phyloP scores from a whole-genome alignment of 2,888 invertebrate genomes.

The Autographa gamma region DNA sequence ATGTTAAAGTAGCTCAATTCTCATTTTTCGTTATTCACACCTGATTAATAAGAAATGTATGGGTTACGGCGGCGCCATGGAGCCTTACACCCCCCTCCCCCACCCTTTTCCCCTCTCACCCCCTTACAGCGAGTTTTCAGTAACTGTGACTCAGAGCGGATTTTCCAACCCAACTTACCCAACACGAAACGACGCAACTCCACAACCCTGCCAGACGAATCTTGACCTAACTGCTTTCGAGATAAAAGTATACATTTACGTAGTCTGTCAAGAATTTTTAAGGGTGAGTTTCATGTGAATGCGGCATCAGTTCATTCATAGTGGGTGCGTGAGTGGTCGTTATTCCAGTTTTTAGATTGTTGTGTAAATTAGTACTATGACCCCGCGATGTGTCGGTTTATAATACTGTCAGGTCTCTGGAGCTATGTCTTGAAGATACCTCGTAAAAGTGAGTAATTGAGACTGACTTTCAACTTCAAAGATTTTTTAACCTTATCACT shows the following conservation, averaged over 20 bases:
- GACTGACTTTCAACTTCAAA: background rate
- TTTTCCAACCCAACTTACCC: conserved; percentile 46
- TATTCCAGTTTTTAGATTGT: conserved; percentile 44
- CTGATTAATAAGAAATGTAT: conserved; percentile 60
- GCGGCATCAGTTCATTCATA: conserved; percentile 56
- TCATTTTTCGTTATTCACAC: conserved; percentile 57
- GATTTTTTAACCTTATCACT: background rate
- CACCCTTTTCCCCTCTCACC: background rate
- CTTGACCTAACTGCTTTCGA: conserved; percentile 40
- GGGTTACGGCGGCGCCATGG: conserved; percentile 42
- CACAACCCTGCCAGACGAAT: conserved; percentile 30
- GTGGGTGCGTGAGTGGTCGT: conserved; percentile 56
- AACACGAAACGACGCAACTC: conserved; percentile 42
- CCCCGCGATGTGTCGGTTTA: conserved; percentile 67
- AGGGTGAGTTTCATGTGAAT: conserved; percentile 53
- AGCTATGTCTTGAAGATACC: conserved; percentile 56
- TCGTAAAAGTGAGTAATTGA: conserved; percentile 49
- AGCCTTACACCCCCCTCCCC: conserved; percentile 16
- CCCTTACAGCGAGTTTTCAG: conserved; percentile 40
- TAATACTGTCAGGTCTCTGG: conserved; percentile 54
- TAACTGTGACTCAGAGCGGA: conserved; percentile 55
- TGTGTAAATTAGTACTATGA: conserved; percentile 51
- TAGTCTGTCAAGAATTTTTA: conserved; percentile 33
- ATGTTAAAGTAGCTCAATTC: conserved; percentile 38
- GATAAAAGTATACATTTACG: conserved; percentile 48